phyloP scores from a whole-genome alignment of 92 coral and sea anemone genomes.

The Bergia puertoricense region DNA sequence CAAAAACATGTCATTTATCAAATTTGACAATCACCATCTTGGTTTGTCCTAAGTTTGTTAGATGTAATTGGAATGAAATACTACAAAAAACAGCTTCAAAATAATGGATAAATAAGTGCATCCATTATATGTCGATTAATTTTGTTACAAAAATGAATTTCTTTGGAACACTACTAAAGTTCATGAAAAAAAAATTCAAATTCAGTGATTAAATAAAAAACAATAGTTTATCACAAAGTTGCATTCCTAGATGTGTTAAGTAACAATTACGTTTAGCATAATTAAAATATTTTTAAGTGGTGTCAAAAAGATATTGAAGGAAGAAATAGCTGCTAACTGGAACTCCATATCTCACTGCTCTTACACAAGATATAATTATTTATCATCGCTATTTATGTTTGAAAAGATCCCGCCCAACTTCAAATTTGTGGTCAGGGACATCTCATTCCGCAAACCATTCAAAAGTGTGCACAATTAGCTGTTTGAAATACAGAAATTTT shows the following conservation, averaged over 20 bases:
- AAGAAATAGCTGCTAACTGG: neutral
- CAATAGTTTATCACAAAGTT: neutral
- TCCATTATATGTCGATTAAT: conserved; percentile 32
- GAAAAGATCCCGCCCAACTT: too few species aligned
- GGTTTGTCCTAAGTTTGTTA: neutral
- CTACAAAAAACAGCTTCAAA: conserved; percentile 21
- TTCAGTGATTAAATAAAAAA: neutral
- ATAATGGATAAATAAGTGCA: conserved; percentile 26
- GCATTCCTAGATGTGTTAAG: neutral
- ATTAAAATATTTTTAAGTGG: conserved; percentile 24
- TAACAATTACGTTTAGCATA: conserved; percentile 4
- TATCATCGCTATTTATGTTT: neutral
- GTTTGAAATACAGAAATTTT: neutral
- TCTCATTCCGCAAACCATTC: neutral
- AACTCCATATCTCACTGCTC: neutral
- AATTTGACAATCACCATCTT: conserved; percentile 21
- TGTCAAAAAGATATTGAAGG: neutral
- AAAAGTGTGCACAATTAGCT: neutral
- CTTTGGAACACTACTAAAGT: neutral
- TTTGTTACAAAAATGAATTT: neutral
- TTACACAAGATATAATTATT: neutral
- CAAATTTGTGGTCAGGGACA: neutral
- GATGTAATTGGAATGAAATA: conserved; percentile 15
- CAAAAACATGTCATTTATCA: conserved; percentile 37
- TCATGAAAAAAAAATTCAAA: neutral